Evolutionary conservation across 2,888 invertebrate species (phyloP).

Genomic region (Lacanobia oleracea): DNA sequence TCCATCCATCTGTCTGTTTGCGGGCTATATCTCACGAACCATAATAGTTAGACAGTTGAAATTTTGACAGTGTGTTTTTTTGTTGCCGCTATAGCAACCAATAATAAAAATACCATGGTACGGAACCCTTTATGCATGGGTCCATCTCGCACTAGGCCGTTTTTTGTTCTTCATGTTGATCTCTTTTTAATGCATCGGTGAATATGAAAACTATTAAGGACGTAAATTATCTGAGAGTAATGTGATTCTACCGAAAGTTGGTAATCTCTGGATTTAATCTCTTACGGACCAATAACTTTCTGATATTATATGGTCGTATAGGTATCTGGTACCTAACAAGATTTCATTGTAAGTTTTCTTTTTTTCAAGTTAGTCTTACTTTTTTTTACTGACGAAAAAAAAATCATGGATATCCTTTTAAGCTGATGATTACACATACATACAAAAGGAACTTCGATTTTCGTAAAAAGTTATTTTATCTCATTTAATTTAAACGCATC

Average conservation of each 20-base stretch:
- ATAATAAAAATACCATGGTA: too few species aligned
- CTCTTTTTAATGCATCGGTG: constrained; percentile 54
- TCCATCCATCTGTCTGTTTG: too few species aligned
- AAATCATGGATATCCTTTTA: background rate
- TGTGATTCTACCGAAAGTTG: constrained; percentile 44
- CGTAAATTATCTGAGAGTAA: constrained; percentile 59
- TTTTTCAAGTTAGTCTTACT: background rate
- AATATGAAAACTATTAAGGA: constrained; percentile 56
- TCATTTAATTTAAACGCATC: background rate
- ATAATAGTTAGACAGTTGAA: too few species aligned
- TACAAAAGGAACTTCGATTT: background rate
- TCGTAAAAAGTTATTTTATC: background rate
- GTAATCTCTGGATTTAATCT: constrained; percentile 34
- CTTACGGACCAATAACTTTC: constrained; percentile 51
- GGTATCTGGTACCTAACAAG: background rate
- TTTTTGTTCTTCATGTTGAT: constrained; percentile 62
- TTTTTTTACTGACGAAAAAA: background rate
- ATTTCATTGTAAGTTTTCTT: background rate
- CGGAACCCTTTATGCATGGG: too few species aligned
- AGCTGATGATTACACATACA: background rate
- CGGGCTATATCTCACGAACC: too few species aligned
- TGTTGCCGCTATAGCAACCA: too few species aligned
- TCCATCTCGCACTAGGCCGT: too few species aligned
- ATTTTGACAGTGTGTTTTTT: too few species aligned
- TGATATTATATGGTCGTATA: constrained; percentile 18